These are phyloP conservation scores for Drosophila prolongata DNA, from an alignment of 2,888 invertebrate genomes.

Conservation along the genomic window DNA sequence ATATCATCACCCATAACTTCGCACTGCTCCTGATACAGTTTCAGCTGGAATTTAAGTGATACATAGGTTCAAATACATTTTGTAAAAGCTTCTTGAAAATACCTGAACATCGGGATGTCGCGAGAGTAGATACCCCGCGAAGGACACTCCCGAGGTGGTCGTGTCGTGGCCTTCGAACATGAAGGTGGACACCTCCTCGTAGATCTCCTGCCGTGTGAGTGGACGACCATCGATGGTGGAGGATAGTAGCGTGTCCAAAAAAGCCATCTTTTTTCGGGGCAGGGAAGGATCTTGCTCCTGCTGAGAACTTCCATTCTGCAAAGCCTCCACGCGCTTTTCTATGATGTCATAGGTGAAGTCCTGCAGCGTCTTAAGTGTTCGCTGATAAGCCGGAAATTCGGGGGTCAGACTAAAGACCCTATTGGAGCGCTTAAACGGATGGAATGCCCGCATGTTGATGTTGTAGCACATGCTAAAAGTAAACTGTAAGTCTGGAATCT, in stretches of 20 bases:
- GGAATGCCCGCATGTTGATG: slow-evolving; percentile 73
- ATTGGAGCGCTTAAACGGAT: slow-evolving; percentile 64
- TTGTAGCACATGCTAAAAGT: slow-evolving; percentile 76
- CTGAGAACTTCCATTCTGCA: neutral
- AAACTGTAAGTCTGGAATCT: neutral
- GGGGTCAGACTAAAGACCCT: slow-evolving; percentile 81
- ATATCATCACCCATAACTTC: slow-evolving; percentile 83
- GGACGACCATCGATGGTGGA: slow-evolving; percentile 74
- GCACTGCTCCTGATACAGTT: slow-evolving; percentile 85
- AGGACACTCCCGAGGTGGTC: slow-evolving; percentile 86
- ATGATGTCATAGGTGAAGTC: slow-evolving; percentile 82
- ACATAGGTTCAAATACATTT: neutral
- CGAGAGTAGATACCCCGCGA: slow-evolving; percentile 85
- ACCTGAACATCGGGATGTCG: slow-evolving; percentile 85
- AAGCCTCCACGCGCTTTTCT: slow-evolving; percentile 67
- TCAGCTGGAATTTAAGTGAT: slow-evolving; percentile 81
- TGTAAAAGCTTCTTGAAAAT: slow-evolving; percentile 51
- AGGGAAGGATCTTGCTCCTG: slow-evolving; percentile 35
- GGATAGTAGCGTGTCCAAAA: slow-evolving; percentile 80
- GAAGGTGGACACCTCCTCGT: slow-evolving; percentile 83
- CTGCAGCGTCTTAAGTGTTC: slow-evolving; percentile 81
- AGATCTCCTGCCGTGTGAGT: slow-evolving; percentile 74
- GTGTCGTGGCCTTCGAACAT: slow-evolving; percentile 86
- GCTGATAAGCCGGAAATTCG: slow-evolving; percentile 85
- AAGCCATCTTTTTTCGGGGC: slow-evolving; percentile 73